phyloP scores from a whole-genome alignment of 2,888 invertebrate genomes.

The Mythimna vitellina region DNA sequence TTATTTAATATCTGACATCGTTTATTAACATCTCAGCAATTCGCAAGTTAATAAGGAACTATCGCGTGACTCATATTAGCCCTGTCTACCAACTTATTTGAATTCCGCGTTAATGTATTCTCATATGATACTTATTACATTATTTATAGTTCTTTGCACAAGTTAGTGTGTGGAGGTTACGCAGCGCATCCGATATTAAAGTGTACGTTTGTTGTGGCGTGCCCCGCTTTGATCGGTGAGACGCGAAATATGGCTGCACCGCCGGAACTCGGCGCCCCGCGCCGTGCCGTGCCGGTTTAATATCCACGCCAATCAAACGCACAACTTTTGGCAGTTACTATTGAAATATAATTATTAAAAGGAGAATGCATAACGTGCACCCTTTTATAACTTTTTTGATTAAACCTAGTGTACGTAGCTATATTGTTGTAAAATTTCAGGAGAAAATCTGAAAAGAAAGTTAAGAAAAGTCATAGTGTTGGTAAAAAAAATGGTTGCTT shows the following conservation, averaged over 20 bases:
- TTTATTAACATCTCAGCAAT: too few species aligned
- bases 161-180: conserved; percentile 65
- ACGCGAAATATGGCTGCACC: conserved; percentile 82
- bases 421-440: too few species aligned
- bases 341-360: conserved; percentile 12
- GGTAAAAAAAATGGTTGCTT: too few species aligned
- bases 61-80: too few species aligned
- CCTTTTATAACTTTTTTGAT: not conserved
- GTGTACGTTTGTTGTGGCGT: conserved; percentile 62
- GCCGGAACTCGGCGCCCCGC: conserved; percentile 66
- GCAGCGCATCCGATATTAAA: conserved; percentile 54
- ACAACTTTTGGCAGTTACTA: conserved; percentile 34
- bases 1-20: too few species aligned
- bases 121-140: conserved; percentile 12
- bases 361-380: not conserved
- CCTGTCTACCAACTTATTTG: too few species aligned
- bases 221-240: conserved; percentile 81
- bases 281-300: conserved; percentile 66
- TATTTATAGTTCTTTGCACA: conserved; percentile 38
- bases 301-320: conserved; percentile 67
- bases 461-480: too few species aligned
- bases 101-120: not conserved
- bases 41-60: too few species aligned
- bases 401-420: not conserved
- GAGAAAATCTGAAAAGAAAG: not conserved